Percentiles rank a stretch among this genome's conserved stretches.
Conservation (phyloP, 2,888 invertebrate genomes). For the Megastigmus dorsalis region DNA sequence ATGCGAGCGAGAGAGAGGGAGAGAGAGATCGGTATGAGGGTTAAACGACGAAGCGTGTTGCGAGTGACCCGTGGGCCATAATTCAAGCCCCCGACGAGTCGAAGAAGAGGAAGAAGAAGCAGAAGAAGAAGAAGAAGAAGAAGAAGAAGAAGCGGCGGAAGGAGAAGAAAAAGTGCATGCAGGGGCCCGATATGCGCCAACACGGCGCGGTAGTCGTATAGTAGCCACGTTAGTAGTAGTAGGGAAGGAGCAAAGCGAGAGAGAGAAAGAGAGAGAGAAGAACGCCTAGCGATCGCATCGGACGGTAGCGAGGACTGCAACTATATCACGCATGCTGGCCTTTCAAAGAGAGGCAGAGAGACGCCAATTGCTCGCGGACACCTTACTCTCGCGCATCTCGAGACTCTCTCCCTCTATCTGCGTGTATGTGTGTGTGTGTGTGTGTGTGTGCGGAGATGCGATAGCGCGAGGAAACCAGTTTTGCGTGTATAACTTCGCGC, state of each 20-base stretch:
- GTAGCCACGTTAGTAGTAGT: slow-evolving; percentile 12
- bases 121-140: slow-evolving; percentile 49
- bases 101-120: slow-evolving; percentile 46
- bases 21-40: slow-evolving; percentile 65
- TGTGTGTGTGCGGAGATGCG: slow-evolving; percentile 14
- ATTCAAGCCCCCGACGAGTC: slow-evolving; percentile 63
- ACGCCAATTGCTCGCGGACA: slow-evolving; percentile 53
- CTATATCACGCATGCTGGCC: slow-evolving; percentile 62
- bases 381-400: slow-evolving; percentile 35
- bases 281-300: slow-evolving; percentile 68
- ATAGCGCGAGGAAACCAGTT: slow-evolving; percentile 47
- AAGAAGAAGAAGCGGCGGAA: slow-evolving; percentile 50
- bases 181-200: background rate
- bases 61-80: slow-evolving; percentile 71
- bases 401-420: background rate
- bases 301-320: slow-evolving; percentile 62
- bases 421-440: too few species aligned
- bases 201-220: background rate
- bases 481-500: slow-evolving; percentile 3
- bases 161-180: slow-evolving; percentile 45
- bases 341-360: slow-evolving; percentile 31
- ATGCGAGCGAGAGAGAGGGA: background rate
- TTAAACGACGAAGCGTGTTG: slow-evolving; percentile 73
- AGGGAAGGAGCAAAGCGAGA: slow-evolving; percentile 8
- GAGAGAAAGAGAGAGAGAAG: slow-evolving; percentile 56